Evolutionary conservation across 2,797 vertebrate genomes (phyloP), one percentile per base, ranked within the genome.

Genomic region (Tangara arthus): DNA sequence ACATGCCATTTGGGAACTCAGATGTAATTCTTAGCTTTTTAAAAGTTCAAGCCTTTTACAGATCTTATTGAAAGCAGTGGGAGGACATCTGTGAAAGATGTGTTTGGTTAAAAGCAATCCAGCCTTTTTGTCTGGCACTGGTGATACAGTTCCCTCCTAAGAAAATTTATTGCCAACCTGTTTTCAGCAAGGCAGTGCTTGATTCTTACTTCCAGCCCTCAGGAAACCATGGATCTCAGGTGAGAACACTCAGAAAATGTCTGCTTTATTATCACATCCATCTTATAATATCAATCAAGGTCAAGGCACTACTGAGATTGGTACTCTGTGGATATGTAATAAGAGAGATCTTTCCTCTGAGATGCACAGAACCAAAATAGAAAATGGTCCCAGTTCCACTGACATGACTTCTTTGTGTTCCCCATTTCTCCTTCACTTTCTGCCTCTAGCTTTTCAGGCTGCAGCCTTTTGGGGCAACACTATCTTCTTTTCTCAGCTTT

Each of bases 81-180:
- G 82, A 90, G 79, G 59, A 90, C 23, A 23, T 89, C 73, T 77
- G 84, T 68, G 89, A 82, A 85, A 55, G 76, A 69, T 26, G 46
- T 52, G 63, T 34, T 72, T 91, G 77, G 8, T 59, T 84, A 90
- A 87, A 94, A 91, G 57, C 5, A 2, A 61, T 39, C 59, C 78
- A 84, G 59, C 12, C 52, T 90, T 87, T 89, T 90, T 88, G 79
- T 92, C 90, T 84, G 70, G 89, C 77, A 46, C 55, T 52, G 44
- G 35, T 30, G 41, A 56, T 49, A 35, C 3, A 15, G 24, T 37
- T 83, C n/a, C 63, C 47, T 66, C 41, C 57, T 22, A 82, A 84
- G 64, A 27, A 89, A 57, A 73, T 68, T 69, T 60, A 59, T 76
- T 87, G 80, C 39, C 50, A 71, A n/a, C 11, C 2, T 21, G 7